These are phyloP conservation scores for Meloidogyne chitwoodi DNA, from an alignment of 1,140 invertebrate genomes.

Conservation along the genomic window DNA sequence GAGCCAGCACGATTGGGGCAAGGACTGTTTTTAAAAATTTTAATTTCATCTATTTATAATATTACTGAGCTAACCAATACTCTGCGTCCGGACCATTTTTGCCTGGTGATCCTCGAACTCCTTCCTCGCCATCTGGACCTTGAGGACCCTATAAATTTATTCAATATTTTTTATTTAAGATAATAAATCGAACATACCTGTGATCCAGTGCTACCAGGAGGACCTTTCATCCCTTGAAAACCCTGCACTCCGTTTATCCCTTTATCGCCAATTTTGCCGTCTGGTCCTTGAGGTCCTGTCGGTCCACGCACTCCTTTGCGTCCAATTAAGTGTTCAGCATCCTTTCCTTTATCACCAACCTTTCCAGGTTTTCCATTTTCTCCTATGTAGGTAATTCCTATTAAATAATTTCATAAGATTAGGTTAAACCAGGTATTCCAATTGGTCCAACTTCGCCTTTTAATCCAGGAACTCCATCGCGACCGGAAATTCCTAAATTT, in stretches of 20 bases:
- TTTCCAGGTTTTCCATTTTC: constrained; percentile 31
- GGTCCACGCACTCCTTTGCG: constrained; percentile 39
- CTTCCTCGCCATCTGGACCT: constrained; percentile 14
- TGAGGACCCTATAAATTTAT: not conserved
- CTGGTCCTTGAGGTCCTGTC: constrained; percentile 30
- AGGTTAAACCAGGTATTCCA: not conserved
- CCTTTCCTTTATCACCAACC: constrained; percentile 34
- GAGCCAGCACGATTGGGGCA: not conserved
- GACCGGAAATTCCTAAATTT: constrained; percentile 31
- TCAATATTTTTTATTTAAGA: not conserved
- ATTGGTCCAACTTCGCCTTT: constrained; percentile 28
- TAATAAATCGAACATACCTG: not conserved
- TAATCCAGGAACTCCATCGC: constrained; percentile 31
- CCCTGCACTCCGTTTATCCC: constrained; percentile 30
- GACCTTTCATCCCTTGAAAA: constrained; percentile 23
- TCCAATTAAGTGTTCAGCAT: constrained; percentile 46
- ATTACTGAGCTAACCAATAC: not conserved
- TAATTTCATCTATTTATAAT: not conserved
- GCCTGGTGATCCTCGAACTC: not conserved
- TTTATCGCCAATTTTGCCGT: constrained; percentile 19
- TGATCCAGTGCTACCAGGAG: constrained; percentile 27
- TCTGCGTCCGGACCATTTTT: constrained; percentile 4
- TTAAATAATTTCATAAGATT: not conserved
- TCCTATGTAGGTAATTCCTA: constrained; percentile 6
- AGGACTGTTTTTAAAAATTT: not conserved